Base-by-base conservation (phyloP, 1,140 invertebrate genomes). In the Euura saliciscinereae region DNA sequence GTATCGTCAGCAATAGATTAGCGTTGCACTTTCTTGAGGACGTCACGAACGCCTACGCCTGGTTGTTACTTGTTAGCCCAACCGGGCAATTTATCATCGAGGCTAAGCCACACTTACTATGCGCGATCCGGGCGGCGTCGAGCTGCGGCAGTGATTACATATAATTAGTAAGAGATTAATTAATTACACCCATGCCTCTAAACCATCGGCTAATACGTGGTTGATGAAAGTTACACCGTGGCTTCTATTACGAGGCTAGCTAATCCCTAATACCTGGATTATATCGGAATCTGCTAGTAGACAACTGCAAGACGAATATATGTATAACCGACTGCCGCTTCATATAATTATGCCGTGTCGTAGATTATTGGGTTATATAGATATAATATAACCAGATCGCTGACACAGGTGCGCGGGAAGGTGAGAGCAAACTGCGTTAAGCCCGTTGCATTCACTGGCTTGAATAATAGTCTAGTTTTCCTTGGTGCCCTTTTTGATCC, bases 141-240 rank as follows among this genome's bases (percentile, higher is more conserved):
- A 59, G 51, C 51, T 59, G 13, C 51, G 51, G 51, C 51, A 59
- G 51, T 59, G 51, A 59, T 59, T 59, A 59, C 51, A 59, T 59
- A 59, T 59, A 59, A 59, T 59, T 59, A 59, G 8, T 59, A n/a
- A 8, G 51, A 59, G 51, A 59, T 59, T 59, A 59, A 59, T 59
- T 59, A 59, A 59, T 59, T 59, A 59, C 51, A 59, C 51, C 51
- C 51, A 59, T 59, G 51, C 51, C 51, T 59, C 51, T 59, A 59
- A 59, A 59, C 51, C 51, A 59, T 59, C 51, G 51, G 51, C 13
- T 59, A 59, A 59, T 59, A 59, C 51, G 51, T 59, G 51, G 51
- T 59, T 59, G 51, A 59, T 59, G 51, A 59, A 59, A 59, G 51
- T 59, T 59, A 59, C 51, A 59, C 51, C 51, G 51, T 59, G 13